These are phyloP conservation scores for Gadopsis bispinosus DNA, from an alignment of 2,797 vertebrate genomes.

Conservation along the genomic window DNA sequence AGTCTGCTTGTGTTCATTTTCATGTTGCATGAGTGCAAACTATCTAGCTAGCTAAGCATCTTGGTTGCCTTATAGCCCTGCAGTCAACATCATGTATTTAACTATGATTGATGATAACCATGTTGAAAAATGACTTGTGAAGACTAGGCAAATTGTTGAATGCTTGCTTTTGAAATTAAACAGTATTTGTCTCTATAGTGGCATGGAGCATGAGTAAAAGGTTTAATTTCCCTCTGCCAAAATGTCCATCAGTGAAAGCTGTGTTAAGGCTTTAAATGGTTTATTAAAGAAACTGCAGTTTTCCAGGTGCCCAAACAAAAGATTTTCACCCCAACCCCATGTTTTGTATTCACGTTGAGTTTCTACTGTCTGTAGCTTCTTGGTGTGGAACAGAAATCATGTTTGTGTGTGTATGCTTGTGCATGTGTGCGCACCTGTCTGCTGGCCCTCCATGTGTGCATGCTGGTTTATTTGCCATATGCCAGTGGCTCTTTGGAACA, in stretches of 20 bases:
- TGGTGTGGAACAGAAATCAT: constrained; percentile 26
- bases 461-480: constrained; percentile 69
- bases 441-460: constrained; percentile 44
- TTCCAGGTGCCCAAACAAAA: neutral
- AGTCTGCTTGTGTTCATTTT: neutral
- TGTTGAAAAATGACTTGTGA: neutral
- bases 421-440: constrained; percentile 42
- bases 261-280: neutral
- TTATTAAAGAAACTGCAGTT: constrained; percentile 11
- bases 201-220: neutral
- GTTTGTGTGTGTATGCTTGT: constrained; percentile 11
- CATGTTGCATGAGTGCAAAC: neutral
- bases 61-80: neutral
- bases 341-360: constrained; percentile 60
- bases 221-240: constrained; percentile 11
- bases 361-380: constrained; percentile 52
- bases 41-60: neutral
- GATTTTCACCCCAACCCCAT: constrained; percentile 4
- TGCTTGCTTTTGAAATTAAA: neutral
- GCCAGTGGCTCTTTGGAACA: constrained; percentile 63
- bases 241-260: constrained; percentile 3
- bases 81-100: neutral
- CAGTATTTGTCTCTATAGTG: neutral
- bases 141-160: neutral
- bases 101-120: neutral